A percentile compares a stretch with the other conserved stretches of the same genome.
phyloP scores from a whole-genome alignment of 2,888 invertebrate species.

The Punctoribates punctum region DNA sequence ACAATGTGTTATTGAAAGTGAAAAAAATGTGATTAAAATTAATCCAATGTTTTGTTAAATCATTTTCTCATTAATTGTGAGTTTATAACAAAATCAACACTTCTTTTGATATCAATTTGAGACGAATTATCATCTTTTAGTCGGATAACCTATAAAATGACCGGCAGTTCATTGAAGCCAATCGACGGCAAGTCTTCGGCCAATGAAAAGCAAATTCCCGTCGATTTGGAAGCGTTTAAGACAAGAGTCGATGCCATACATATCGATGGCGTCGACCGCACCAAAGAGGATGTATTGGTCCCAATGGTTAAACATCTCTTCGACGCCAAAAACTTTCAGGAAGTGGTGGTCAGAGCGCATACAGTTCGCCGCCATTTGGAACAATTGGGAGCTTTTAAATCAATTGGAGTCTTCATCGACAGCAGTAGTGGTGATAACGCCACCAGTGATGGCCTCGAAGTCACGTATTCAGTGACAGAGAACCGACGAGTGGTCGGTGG shows the following conservation, averaged over 20 bases:
- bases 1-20: too few species aligned
- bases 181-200: neutral
- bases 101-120: too few species aligned
- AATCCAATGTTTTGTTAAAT: too few species aligned
- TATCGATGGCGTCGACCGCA: slow-evolving; percentile 76
- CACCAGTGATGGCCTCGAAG: slow-evolving; percentile 71
- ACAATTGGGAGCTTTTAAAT: slow-evolving; percentile 81
- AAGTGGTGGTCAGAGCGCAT: slow-evolving; percentile 62
- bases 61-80: too few species aligned
- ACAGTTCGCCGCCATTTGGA: slow-evolving; percentile 71
- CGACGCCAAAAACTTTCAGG: slow-evolving; percentile 76
- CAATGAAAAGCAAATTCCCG: neutral
- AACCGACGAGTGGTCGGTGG: slow-evolving; percentile 75
- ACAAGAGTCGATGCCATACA: slow-evolving; percentile 80
- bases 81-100: too few species aligned
- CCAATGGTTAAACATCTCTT: slow-evolving; percentile 77
- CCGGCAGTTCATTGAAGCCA: neutral
- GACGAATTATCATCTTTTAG: too few species aligned
- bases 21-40: too few species aligned
- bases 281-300: slow-evolving; percentile 80
- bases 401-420: slow-evolving; percentile 80
- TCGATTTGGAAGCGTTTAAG: neutral
- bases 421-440: slow-evolving; percentile 57
- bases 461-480: slow-evolving; percentile 83
- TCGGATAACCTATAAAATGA: neutral